Base-by-base conservation (phyloP, 2,888 invertebrate species). In the Stenotaenia linearis region DNA sequence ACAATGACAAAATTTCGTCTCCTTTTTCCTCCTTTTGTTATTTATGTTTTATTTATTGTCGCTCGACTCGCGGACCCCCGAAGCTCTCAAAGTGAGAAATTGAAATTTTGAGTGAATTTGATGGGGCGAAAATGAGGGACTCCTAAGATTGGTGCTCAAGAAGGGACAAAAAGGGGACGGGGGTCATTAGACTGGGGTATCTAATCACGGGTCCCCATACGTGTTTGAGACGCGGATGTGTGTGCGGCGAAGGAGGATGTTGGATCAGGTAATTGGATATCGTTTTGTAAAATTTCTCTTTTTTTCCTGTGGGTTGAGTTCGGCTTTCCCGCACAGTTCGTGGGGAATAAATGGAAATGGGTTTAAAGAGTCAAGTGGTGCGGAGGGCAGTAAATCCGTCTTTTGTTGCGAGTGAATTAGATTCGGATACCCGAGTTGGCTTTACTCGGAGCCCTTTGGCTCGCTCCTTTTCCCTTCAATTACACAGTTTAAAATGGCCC, bases 341-440 rank as follows among this genome's bases (percentile, higher is more conserved):
- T 45, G 61, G 61, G 61, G 61, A 61, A 61, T 61, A 61, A 61
- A 61, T 61, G 61, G 23, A 61, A 61, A 61, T 61, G 61, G 61
- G 61, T 61, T 61, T 61, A 61, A 61, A 61, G 61, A 61, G 61
- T 61, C 61, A 61, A 61, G 61, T 61, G 61, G 23, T 61, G 61
- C 61, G 61, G 61, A 61, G 61, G 61, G 61, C 61, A 61, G 61
- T 61, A 61, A 61, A 61, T 61, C 61, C 61, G 23, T 61, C 61
- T 61, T 61, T 61, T 61, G 61, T 61, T 23, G n/a, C 2, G 4
- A 61, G 61, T 61, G 61, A 61, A 61, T 61, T 25, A 61, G 25
- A 61, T 61, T 61, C 61, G 61, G 61, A 61, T 61, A 61, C 61
- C 61, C 61, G 61, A 61, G 61, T 61, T 61, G 61, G 61, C 23